phyloP scores from a whole-genome alignment of 1,140 invertebrate species.

The Sinonovacula constricta region DNA sequence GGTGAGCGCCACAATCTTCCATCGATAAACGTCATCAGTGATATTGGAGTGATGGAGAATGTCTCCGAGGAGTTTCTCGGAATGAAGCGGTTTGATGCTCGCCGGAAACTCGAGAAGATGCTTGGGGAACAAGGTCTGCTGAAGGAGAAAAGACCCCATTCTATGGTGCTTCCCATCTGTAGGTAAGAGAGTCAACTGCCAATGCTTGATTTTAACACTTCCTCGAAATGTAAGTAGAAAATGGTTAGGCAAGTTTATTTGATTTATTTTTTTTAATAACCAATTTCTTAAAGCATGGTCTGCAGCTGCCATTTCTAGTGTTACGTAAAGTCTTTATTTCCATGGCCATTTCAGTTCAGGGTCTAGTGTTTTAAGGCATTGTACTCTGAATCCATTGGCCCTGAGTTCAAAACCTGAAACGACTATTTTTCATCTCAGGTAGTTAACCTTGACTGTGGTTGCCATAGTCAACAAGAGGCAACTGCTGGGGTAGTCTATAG shows the following conservation, averaged over 20 bases:
- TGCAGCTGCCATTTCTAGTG: no score
- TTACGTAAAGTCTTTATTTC: no score
- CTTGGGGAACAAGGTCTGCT: slow-evolving; percentile 89
- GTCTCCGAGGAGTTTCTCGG: slow-evolving; percentile 80
- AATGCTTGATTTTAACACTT: not conserved
- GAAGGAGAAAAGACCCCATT: slow-evolving; percentile 90
- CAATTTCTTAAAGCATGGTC: no score
- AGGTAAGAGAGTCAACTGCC: slow-evolving; percentile 80
- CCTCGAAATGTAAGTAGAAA: not conserved
- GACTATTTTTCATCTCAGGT: no score
- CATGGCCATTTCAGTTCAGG: no score
- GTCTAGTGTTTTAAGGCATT: no score
- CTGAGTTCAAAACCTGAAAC: no score
- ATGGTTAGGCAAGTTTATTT: no score
- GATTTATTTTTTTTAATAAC: not conserved
- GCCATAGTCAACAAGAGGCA: no score
- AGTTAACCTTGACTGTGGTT: no score
- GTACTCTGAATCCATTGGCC: no score
- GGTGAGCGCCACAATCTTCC: slow-evolving; percentile 93
- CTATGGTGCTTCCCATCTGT: slow-evolving; percentile 98
- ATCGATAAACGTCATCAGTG: slow-evolving; percentile 91
- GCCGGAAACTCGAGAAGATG: slow-evolving; percentile 87
- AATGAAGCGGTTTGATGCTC: slow-evolving; percentile 95
- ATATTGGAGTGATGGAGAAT: slow-evolving; percentile 79
- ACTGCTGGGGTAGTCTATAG: no score